Base-by-base conservation (phyloP, 1,140 invertebrate genomes). In the Oryctes rhinoceros region DNA sequence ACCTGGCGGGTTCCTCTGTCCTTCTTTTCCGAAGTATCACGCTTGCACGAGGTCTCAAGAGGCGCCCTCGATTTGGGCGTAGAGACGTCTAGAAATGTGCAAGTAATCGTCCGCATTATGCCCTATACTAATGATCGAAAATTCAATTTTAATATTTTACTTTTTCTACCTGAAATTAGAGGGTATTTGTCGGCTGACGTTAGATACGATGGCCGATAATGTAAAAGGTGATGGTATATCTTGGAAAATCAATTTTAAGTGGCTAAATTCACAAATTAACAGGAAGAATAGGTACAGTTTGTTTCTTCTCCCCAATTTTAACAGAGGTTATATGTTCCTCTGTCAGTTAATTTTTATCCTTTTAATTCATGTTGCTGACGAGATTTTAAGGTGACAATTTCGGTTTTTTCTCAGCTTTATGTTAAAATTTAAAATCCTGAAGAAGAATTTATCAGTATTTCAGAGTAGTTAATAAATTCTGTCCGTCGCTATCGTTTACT, bases 71-170 rank as follows among this genome's bases (percentile, higher is more conserved):
- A 71, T 6, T 59, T 59, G 35, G 53, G 53, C 20, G 53, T 20
- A 62, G 53, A 62, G 65, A 37, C 11, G 11, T 59, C 15, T 18
- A 15, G 24, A 71, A 71, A 71, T 24, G 24, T 71, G 65, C 65
- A 71, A 71, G 65, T 71, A 71, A 71, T 71, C 65, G 24, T 71
- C 13, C 18, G 24, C 65, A 71, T 71, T 71, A 71, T 20, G 24
- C 65, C 13, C 18, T 18, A 11, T 20, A 71, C 65, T 71, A 71
- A 71, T 71, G 65, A 71, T 71, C 65, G 65, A 71, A 71, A 71
- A 71, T 71, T 71, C 24, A 71, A 71, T 71, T 71, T 71, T 71
- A 71, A 71, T 71, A 71, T 71, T 71, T 71, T 71, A 71, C 65
- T 71, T 71, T 37, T 24, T 71, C 20, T 71, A 71, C 65, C 65